Conservation (phyloP, 2,113 vertebrate species). For the Pycnonotus jocosus region DNA sequence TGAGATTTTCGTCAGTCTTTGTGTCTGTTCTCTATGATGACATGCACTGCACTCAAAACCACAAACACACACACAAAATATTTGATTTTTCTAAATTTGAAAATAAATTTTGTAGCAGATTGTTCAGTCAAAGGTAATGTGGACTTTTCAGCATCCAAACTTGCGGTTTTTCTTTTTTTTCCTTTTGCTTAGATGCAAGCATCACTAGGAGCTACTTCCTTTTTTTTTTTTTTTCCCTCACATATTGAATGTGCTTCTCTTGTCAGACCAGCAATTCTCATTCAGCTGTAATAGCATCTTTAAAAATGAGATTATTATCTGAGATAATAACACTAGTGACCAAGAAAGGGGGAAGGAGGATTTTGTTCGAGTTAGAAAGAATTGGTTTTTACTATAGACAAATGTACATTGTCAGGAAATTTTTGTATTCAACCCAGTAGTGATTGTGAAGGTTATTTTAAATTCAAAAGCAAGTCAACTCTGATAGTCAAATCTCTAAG, state of each 20-base stretch:
- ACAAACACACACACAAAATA: neutral
- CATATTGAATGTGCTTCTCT: neutral
- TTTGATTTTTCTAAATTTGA: neutral
- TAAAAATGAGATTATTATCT: constrained; percentile 27
- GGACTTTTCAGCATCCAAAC: neutral
- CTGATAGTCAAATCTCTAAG: neutral
- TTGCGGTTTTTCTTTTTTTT: neutral
- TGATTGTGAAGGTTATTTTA: neutral
- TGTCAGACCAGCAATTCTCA: constrained; percentile 26
- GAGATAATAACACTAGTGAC: constrained; percentile 1
- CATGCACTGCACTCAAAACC: neutral
- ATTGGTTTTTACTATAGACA: constrained; percentile 2
- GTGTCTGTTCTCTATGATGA: neutral
- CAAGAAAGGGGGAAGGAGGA: neutral
- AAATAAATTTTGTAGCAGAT: neutral
- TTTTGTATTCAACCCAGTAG: neutral
- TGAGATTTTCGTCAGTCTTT: neutral
- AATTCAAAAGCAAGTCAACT: neutral
- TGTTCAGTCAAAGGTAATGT: neutral
- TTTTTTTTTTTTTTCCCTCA: neutral
- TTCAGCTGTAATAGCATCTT: neutral
- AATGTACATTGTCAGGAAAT: neutral
- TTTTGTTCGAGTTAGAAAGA: neutral
- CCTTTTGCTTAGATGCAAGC: neutral
- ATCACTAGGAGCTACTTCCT: neutral